Percentiles rank a stretch among this genome's conserved stretches.
Evolutionary conservation across 1,140 invertebrate species (phyloP).

Genomic region (Hypothenemus hampei): DNA sequence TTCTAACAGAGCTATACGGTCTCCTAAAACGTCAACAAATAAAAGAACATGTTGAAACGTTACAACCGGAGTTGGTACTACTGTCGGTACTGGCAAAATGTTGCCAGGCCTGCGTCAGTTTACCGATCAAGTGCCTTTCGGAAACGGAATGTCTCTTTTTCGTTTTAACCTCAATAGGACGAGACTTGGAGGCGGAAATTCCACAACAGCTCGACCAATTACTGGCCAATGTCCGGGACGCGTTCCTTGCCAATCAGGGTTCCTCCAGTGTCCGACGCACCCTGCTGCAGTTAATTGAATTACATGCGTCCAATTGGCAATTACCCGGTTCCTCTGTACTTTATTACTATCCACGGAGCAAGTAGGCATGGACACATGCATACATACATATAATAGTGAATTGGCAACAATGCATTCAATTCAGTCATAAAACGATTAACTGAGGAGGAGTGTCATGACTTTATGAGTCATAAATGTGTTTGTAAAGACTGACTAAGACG

Average conservation of each 20-base stretch:
- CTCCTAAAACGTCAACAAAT: constrained; percentile 72
- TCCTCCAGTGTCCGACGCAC: constrained; percentile 68
- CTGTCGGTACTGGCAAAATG: constrained; percentile 77
- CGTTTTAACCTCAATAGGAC: constrained; percentile 78
- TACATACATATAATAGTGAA: background rate
- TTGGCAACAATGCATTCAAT: too few relatives aligned
- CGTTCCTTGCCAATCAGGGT: constrained; percentile 66
- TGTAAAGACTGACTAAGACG: too few relatives aligned
- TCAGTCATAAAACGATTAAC: too few relatives aligned
- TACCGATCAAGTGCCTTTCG: constrained; percentile 69
- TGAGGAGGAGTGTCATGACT: too few relatives aligned
- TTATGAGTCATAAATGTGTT: too few relatives aligned
- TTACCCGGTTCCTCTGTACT: constrained; percentile 79
- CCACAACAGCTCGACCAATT: constrained; percentile 72
- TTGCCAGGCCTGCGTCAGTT: constrained; percentile 74
- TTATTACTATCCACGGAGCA: constrained; percentile 78
- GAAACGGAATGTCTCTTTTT: constrained; percentile 84
- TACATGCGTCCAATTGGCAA: constrained; percentile 84
- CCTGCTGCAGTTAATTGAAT: constrained; percentile 79
- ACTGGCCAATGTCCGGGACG: constrained; percentile 73
- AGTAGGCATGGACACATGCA: too few relatives aligned
- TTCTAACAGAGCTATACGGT: constrained; percentile 84
- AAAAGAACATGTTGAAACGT: constrained; percentile 59
- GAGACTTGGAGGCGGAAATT: constrained; percentile 76
- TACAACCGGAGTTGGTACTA: constrained; percentile 66